These are phyloP conservation scores for Hystrix cristata DNA, from an alignment of 2,113 vertebrate species.

Conservation along the genomic window DNA sequence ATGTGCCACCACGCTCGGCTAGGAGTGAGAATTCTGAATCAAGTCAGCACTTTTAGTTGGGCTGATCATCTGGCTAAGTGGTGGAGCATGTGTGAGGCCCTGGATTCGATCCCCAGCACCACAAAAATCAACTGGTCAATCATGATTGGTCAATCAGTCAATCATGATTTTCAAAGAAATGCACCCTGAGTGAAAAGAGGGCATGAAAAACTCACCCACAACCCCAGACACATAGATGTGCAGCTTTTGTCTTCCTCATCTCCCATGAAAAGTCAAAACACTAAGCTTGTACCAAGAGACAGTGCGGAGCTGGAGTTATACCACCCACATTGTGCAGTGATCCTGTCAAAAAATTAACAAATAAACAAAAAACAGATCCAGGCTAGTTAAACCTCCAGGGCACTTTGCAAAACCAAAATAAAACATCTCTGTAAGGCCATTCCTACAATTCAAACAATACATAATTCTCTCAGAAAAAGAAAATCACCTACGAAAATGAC, in stretches of 20 bases:
- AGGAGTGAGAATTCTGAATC: background rate
- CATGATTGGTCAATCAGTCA: background rate
- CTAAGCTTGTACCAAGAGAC: background rate
- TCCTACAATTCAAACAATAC: background rate
- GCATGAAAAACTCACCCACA: background rate
- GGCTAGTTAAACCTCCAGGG: background rate
- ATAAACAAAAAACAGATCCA: slow-evolving; percentile 32
- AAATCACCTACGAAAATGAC: slow-evolving; percentile 23
- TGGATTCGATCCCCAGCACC: background rate
- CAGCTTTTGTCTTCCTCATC: slow-evolving; percentile 27
- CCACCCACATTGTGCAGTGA: background rate
- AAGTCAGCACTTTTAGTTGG: background rate
- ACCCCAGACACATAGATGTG: background rate
- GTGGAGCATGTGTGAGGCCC: background rate
- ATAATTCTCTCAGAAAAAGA: background rate
- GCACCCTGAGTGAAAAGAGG: background rate
- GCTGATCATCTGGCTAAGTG: background rate
- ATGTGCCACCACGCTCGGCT: no score
- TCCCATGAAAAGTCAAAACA: slow-evolving; percentile 50
- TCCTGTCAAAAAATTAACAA: slow-evolving; percentile 45
- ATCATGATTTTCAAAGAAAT: background rate
- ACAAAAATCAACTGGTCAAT: background rate
- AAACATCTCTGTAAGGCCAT: background rate
- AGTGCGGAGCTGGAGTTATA: background rate
- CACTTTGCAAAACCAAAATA: slow-evolving; percentile 23